Percentiles rank a stretch among this genome's conserved stretches.
phyloP scores from a whole-genome alignment of 2,113 vertebrate species.

The Phocoena phocoena region DNA sequence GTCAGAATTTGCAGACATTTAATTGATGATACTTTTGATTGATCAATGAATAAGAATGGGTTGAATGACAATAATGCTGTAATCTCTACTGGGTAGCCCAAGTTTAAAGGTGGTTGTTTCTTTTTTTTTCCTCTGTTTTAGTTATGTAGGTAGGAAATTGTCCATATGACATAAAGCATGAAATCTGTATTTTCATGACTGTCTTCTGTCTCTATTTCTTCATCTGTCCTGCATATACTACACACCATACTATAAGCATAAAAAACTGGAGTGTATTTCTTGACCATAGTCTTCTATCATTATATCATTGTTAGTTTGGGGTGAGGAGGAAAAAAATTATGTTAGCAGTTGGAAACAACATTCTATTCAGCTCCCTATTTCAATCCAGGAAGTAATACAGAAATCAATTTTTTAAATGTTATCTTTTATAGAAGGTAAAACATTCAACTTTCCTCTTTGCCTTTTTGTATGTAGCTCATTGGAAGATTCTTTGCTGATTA shows the following conservation, averaged over 20 bases:
- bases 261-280: background rate
- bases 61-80: fast-evolving
- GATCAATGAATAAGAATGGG: background rate
- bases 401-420: background rate
- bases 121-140: background rate
- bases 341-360: background rate
- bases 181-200: background rate
- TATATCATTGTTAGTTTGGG: background rate
- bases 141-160: fast-evolving
- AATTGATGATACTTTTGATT: background rate
- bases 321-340: background rate
- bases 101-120: fast-evolving
- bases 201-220: background rate
- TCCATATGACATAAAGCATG: fast-evolving
- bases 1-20: background rate
- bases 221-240: background rate
- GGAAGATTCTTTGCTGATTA: background rate
- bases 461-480: background rate
- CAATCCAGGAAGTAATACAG: background rate
- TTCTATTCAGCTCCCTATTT: background rate
- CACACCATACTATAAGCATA: background rate
- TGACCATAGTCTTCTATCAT: background rate
- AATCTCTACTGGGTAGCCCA: background rate
- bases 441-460: background rate
- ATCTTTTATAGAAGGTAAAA: background rate